Evolutionary conservation across 2,888 invertebrate genomes (phyloP).

Genomic region (Chymomyza caudatula): DNA sequence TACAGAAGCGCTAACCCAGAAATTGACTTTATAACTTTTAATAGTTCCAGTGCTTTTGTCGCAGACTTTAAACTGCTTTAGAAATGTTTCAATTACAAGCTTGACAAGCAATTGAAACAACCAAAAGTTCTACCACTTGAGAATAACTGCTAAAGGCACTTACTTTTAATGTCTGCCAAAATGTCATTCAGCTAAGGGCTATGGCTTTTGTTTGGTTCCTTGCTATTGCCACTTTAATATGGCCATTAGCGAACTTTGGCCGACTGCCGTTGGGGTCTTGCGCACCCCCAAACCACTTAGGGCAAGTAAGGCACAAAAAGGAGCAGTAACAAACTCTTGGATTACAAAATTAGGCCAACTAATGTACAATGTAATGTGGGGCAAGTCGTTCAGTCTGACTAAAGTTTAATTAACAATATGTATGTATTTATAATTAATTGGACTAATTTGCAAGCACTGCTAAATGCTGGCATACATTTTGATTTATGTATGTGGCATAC

Average conservation of each 20-base stretch:
- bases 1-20: too few relatives aligned
- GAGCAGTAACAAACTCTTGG: constrained; percentile 8
- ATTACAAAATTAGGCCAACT: neutral
- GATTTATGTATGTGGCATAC: neutral
- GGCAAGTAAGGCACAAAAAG: constrained; percentile 15
- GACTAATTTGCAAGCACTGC: constrained; percentile 27
- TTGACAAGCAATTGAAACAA: neutral
- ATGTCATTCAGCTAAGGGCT: neutral
- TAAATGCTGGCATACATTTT: neutral
- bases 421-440: constrained; percentile 50
- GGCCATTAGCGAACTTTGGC: neutral
- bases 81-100: neutral
- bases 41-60: neutral
- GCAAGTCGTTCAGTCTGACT: constrained; percentile 25
- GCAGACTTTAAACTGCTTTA: neutral
- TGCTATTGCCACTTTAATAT: neutral
- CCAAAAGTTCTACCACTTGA: neutral
- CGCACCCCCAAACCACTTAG: neutral
- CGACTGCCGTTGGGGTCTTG: neutral
- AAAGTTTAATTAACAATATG: constrained; percentile 56
- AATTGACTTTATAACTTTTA: neutral
- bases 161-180: neutral
- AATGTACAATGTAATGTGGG: neutral
- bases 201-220: neutral
- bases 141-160: neutral